Evolutionary conservation across 2,888 invertebrate genomes (phyloP).

Genomic region (Tromatobia lineatoria): DNA sequence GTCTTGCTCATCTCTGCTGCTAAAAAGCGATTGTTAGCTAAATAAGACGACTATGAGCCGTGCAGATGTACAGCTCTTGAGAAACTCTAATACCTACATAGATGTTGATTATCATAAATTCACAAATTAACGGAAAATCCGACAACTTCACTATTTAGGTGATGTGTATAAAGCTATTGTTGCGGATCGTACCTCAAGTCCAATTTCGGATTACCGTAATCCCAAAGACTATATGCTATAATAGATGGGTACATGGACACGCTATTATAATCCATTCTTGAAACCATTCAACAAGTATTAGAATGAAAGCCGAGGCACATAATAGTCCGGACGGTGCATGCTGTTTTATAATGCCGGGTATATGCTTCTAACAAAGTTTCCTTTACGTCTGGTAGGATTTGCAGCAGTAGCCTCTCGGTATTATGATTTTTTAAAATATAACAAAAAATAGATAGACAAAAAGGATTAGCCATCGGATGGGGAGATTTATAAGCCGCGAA

Average conservation of each 20-base stretch:
- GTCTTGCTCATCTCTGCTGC: too few relatives aligned
- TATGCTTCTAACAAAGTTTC: constrained; percentile 16
- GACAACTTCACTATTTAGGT: constrained; percentile 2
- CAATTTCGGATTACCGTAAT: constrained; percentile 49
- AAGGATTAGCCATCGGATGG: neutral
- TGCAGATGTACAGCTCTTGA: too few relatives aligned
- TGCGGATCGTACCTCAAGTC: neutral
- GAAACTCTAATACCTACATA: neutral
- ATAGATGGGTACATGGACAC: constrained; percentile 24
- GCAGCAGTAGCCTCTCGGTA: neutral
- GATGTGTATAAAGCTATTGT: neutral
- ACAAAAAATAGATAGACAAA: neutral
- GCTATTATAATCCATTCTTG: constrained; percentile 34
- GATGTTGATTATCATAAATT: neutral
- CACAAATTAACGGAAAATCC: neutral
- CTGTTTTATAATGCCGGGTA: neutral
- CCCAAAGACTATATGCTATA: constrained; percentile 34
- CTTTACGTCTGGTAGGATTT: constrained; percentile 9
- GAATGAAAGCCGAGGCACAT: constrained; percentile 17
- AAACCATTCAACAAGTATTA: constrained; percentile 46
- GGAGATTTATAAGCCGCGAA: neutral
- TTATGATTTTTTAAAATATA: neutral
- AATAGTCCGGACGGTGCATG: neutral
- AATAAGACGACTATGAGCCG: too few relatives aligned
- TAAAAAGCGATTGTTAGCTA: too few relatives aligned